Percentiles rank a stretch among this genome's conserved stretches.
phyloP scores from a whole-genome alignment of 2,888 invertebrate genomes.

The Athripsodes cinereus region DNA sequence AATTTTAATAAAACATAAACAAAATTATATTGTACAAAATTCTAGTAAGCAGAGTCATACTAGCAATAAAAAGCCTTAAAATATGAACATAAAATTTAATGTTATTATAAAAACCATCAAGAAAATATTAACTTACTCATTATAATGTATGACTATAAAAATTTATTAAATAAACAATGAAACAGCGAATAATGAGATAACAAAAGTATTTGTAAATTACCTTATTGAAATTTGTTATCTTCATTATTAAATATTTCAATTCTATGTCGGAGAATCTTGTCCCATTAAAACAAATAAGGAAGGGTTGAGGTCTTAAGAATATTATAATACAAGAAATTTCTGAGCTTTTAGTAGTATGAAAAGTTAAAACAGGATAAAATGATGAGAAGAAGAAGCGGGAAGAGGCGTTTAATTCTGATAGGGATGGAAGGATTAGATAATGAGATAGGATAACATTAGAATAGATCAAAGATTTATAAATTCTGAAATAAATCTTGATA shows the following conservation, averaged over 20 bases:
- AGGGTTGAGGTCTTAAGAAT: constrained; percentile 20
- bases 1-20: no score
- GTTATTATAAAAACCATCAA: no score
- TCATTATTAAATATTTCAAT: not conserved
- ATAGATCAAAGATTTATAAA: constrained; percentile 1
- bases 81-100: no score
- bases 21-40: no score
- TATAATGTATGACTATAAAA: no score
- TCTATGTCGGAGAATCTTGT: not conserved
- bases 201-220: not conserved
- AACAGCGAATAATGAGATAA: no score
- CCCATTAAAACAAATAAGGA: constrained; percentile 7
- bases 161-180: no score
- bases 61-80: no score
- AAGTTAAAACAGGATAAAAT: constrained; percentile 6
- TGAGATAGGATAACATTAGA: constrained; percentile 8
- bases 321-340: constrained; percentile 17
- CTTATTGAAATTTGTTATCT: not conserved
- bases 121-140: no score
- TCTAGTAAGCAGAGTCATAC: no score
- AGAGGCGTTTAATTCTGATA: constrained; percentile 1
- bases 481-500: not conserved
- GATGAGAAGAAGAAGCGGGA: not conserved
- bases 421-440: constrained; percentile 7
- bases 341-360: constrained; percentile 12